Base-by-base conservation (phyloP, 64 coral and sea anemone genomes). In the Orbicella faveolata region DNA sequence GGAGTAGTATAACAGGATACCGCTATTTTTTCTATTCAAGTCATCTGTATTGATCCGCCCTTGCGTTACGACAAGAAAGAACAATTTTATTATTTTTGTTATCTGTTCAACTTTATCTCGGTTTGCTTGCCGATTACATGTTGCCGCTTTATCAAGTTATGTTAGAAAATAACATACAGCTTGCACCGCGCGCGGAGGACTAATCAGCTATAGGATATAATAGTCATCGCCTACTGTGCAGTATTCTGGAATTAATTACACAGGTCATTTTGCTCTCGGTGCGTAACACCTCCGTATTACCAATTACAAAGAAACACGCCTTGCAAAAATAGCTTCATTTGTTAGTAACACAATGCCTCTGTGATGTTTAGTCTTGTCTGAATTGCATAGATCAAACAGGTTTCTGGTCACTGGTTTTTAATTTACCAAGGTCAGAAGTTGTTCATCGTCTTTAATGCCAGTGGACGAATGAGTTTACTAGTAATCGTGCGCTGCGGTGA, bases 221-320 rank as follows among this genome's bases (percentile, higher is more conserved):
- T 63, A 63, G 30, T n/a, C 26, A 30, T 44, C 37, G 66, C 37
- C 34, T 5, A 72, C 82, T 52, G 82, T 52, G 82, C 41, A 44
- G 23, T 17, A 25, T 85, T 73, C 39, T 41, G n/a, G 6, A 19
- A 14, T 85, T 68, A 85, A 85, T 85, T 85, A 85, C 82, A n/a
- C 68, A 34, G 20, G 11, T 15, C 16, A 72, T 73, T 84, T 26
- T 72, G 64, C 7, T 52, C 67, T 70, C 67, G 4, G 67, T 10
- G 36, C 36, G 34, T 20, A 44, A 72, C 65, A 53, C 41, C 62
- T 69, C 62, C 25, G 10, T n/a, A 70, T 26, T 44, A 39, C 81
- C 21, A 63, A 69, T 9, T 37, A 65, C 61, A 84, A 68, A 35
- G 20, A 48, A 84, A 66, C 36, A 44, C 8, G 4, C 36, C 81